Evolutionary conservation across 1,140 invertebrate species (phyloP), one percentile per base, ranked within the genome.

Genomic region (Penaeus vannamei): DNA sequence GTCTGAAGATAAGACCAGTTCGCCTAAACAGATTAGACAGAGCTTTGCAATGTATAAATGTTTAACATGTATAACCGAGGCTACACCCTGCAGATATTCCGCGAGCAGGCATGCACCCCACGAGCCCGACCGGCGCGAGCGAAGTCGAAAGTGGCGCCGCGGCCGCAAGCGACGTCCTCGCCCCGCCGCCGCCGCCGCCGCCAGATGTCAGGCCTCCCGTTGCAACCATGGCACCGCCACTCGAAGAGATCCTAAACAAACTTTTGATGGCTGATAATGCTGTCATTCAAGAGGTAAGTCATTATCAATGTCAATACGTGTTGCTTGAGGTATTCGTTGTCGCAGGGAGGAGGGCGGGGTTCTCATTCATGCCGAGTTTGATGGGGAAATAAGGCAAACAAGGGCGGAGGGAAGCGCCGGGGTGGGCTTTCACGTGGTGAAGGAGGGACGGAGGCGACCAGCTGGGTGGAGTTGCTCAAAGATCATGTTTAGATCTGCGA

Each of bases 221-320:
- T 62, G 59, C 80, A 62, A 72, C 62, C 86, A 88, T 88, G 86
- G 53, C 86, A 29, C 23, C 64, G 17, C 81, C 64, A 59, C 81
- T 88, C 23, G 62, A 84, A 20, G 81, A 88, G 14, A 88, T 81
- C 32, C 32, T 88, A 23, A 88, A 88, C 86, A 88, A 88, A 62
- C 86, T 88, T 61, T 76, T 88, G 19, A 64, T 88, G 81, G 80
- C 86, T 36, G 86, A 88, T 46, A 88, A 88, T 84, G 86, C 86
- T 26, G 86, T 88, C 69, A 88, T 88, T n/a, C 86, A 88, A 53
- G 86, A 88, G 72, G 86, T 88, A 42, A 84, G 86, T n/a, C 32
- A 26, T 76, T 2, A 29, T 20, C 23, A 0, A 29, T 46, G n/a
- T 36, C 22, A 5, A 22, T 29, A n/a, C 26, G 14, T 29, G 20